These are phyloP conservation scores for Nemurella pictetii DNA, from an alignment of 2,888 invertebrate genomes.

Conservation along the genomic window DNA sequence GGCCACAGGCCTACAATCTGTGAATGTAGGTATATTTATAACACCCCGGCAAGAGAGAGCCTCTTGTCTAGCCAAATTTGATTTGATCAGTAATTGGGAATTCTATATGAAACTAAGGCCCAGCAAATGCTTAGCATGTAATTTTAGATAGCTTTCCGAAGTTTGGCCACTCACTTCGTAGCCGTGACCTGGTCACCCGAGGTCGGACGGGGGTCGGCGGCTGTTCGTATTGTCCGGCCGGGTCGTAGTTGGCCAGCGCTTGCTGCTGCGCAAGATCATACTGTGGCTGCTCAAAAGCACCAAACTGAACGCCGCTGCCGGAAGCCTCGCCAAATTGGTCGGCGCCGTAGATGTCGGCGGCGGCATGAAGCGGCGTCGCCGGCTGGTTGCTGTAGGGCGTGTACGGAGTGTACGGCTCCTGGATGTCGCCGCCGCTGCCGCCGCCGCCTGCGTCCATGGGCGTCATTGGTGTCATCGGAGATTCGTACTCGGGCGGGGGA, in stretches of 20 bases:
- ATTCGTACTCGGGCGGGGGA: conserved; percentile 81
- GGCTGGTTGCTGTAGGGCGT: conserved; percentile 52
- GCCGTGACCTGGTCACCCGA: conserved; percentile 33
- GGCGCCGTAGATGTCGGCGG: conserved; percentile 43
- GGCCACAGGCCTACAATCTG: too few species aligned
- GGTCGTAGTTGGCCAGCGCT: conserved; percentile 47
- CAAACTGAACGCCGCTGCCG: conserved; percentile 34
- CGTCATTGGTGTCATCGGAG: conserved; percentile 56
- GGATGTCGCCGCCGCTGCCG: conserved; percentile 52
- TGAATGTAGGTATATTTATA: too few species aligned
- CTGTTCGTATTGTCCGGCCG: conserved; percentile 50
- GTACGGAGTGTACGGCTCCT: conserved; percentile 53
- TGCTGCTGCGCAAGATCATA: conserved; percentile 39
- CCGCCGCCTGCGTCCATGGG: conserved; percentile 58
- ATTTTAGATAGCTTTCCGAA: too few species aligned
- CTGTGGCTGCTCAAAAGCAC: conserved; percentile 39
- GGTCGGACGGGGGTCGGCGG: conserved; percentile 51
- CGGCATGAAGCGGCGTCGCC: conserved; percentile 46
- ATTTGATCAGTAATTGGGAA: too few species aligned
- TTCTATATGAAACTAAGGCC: too few species aligned
- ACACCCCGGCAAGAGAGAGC: too few species aligned
- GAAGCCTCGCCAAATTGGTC: conserved; percentile 39
- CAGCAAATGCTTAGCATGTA: too few species aligned
- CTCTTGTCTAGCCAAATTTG: too few species aligned
- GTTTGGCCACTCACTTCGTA: conserved; percentile 26